Conservation (phyloP, 2,888 invertebrate species). For the Polia nebulosa region DNA sequence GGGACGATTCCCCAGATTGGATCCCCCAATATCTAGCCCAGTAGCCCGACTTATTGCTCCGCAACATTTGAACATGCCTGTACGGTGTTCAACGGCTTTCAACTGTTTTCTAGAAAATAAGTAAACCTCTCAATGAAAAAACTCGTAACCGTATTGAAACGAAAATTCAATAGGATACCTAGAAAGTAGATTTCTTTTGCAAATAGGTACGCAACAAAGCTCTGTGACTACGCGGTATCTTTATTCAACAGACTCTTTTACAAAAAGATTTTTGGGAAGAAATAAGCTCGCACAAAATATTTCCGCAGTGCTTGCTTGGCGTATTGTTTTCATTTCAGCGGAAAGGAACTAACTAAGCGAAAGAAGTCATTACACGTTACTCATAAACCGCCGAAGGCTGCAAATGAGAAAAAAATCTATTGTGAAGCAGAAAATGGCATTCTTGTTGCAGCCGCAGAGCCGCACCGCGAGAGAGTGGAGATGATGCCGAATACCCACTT, state of each 20-base stretch:
- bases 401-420: slow-evolving; percentile 66
- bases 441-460: slow-evolving; percentile 48
- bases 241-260: slow-evolving; percentile 15
- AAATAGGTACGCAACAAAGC: slow-evolving; percentile 16
- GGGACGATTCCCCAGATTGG: slow-evolving; percentile 71
- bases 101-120: slow-evolving; percentile 39
- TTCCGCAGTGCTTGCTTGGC: slow-evolving; percentile 30
- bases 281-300: slow-evolving; percentile 45
- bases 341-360: slow-evolving; percentile 59
- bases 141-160: neutral
- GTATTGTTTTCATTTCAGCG: slow-evolving; percentile 53
- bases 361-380: slow-evolving; percentile 67
- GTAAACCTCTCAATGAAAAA: slow-evolving; percentile 11
- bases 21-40: slow-evolving; percentile 53
- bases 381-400: slow-evolving; percentile 62
- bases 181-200: slow-evolving; percentile 3
- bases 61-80: slow-evolving; percentile 60
- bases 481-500: slow-evolving; percentile 8
- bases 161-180: slow-evolving; percentile 31
- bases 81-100: slow-evolving; percentile 9
- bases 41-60: slow-evolving; percentile 46
- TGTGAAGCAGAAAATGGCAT: slow-evolving; percentile 53
- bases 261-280: slow-evolving; percentile 16
- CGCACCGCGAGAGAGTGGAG: neutral
- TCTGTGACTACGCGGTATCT: neutral